Base-by-base conservation (phyloP, 2,113 vertebrate species). In the Neotoma lepida region DNA sequence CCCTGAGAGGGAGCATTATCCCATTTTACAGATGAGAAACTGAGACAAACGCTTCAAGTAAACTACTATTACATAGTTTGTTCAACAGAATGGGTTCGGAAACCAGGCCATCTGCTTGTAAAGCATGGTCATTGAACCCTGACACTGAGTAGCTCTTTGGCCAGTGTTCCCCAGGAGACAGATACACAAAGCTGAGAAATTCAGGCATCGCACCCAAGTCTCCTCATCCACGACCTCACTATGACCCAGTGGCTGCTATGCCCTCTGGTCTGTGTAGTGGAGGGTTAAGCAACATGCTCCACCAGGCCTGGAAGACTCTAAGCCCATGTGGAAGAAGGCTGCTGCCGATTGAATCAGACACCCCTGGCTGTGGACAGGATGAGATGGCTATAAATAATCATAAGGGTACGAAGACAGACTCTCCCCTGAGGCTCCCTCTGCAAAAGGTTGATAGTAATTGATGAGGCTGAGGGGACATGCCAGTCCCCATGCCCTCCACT, bases 391-490 rank as follows among this genome's bases (percentile, higher is more conserved):
- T 95, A 96, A 96, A 97, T 97, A 97, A 96, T 88, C 70, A 51
- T 66, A 66, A 71, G 89, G 64, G 74, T 76, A 33, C 94, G 86
- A 94, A 95, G 80, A 90, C 87, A 90, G 91, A 54, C 81, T 97
- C 77, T 97, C 71, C 92, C 87, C 96, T 84, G 90, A 54, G 96
- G 76, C 68, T 95, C 76, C 85, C 93, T 91, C 61, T 96, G 87
- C 73, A 41, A 96, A 94, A 95, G 89, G 91, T 78, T 96, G 97
- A 88, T 74, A 76, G 89, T 86, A 96, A 97, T 71, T 97, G 96
- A 97, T 95, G 94, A 95, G 93, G 88, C 87, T 70, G 92, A 77
- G 68, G 80, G 89, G 91, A 97, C 49, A 88, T 88, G 93, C 84
- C 96, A 91, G 91, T 66, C 70, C 84, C n/a, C n/a, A n/a, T n/a